phyloP scores from a whole-genome alignment of 2,888 invertebrate species.

The Tiphia femorata region DNA sequence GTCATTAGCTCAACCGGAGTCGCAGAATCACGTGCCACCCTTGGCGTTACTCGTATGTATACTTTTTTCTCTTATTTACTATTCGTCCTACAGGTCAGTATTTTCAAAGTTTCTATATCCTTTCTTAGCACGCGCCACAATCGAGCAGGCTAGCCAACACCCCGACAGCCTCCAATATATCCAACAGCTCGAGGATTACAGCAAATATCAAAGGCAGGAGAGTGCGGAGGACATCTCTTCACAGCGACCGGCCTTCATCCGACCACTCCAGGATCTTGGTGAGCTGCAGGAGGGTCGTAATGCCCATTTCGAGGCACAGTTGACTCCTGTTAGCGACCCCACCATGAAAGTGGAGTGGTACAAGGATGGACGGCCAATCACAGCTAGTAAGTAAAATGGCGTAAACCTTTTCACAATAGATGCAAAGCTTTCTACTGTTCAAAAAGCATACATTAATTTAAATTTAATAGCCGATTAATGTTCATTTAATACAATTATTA shows the following conservation, averaged over 20 bases:
- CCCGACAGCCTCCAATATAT: constrained; percentile 93
- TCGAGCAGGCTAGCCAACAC: constrained; percentile 90
- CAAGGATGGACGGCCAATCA: constrained; percentile 94
- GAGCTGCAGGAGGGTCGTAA: constrained; percentile 91
- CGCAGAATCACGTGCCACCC: constrained; percentile 86
- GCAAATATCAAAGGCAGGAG: constrained; percentile 87
- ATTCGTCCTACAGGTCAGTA: neutral
- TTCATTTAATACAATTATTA: constrained; percentile 29
- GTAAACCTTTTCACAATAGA: no score
- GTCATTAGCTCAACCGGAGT: constrained; percentile 89
- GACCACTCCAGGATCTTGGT: constrained; percentile 87
- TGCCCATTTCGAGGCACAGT: constrained; percentile 93
- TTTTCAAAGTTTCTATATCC: neutral
- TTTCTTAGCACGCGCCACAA: constrained; percentile 78
- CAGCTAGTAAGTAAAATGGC: constrained; percentile 85
- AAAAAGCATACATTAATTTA: neutral
- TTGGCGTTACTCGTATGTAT: constrained; percentile 78
- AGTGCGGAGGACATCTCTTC: constrained; percentile 85
- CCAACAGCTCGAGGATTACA: constrained; percentile 91
- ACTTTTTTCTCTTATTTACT: no score
- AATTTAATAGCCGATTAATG: neutral
- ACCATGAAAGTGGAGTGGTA: constrained; percentile 97
- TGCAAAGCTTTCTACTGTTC: no score
- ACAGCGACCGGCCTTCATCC: constrained; percentile 89
- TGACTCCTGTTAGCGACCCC: constrained; percentile 92